Evolutionary conservation across 1,140 invertebrate species (phyloP).

Genomic region (Ceratitis capitata): DNA sequence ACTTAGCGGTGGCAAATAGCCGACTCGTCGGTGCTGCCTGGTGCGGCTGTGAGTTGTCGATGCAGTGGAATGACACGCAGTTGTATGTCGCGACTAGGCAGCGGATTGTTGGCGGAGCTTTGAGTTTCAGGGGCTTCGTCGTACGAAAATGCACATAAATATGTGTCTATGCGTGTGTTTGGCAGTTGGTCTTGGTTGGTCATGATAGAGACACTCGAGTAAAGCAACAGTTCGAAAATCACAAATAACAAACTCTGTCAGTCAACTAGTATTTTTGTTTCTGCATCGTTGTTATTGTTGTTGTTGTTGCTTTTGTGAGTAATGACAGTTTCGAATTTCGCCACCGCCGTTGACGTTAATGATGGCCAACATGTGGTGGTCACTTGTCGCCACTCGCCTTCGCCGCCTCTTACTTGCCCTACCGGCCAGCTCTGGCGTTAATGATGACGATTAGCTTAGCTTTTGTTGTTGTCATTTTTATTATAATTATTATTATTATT

Average conservation of each 20-base stretch:
- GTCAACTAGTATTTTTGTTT: constrained; percentile 23
- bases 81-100: background rate
- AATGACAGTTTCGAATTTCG: constrained; percentile 35
- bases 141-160: background rate
- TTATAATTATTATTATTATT: no score
- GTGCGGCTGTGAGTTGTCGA: background rate
- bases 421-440: background rate
- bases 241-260: constrained; percentile 29
- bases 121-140: background rate
- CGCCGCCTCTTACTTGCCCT: no score
- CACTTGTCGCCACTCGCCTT: background rate
- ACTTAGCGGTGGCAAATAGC: background rate
- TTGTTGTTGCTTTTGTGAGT: constrained; percentile 19
- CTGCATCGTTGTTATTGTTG: background rate
- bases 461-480: no score
- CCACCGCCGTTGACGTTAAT: constrained; percentile 10
- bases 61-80: constrained; percentile 22
- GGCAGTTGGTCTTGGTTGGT: no score
- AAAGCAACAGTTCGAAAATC: constrained; percentile 10
- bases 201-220: background rate
- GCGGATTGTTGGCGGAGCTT: background rate
- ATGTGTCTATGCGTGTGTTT: background rate
- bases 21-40: background rate
- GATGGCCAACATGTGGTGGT: constrained; percentile 31
- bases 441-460: background rate